phyloP scores from a whole-genome alignment of 1,140 invertebrate genomes.

The Capitella teleta region DNA sequence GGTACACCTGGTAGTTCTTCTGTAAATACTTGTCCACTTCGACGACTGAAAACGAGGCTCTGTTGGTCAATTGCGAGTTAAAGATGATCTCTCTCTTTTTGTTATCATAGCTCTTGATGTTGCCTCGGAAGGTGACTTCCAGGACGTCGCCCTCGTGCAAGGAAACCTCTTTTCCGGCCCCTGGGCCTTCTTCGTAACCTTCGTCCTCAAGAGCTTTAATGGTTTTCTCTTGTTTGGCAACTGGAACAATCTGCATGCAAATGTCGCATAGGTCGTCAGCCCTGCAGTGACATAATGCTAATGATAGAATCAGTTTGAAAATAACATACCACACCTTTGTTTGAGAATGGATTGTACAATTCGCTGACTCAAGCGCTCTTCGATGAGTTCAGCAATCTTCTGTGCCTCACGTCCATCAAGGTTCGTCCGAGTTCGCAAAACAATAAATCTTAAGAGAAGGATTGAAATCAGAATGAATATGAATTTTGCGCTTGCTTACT shows the following conservation, averaged over 20 bases:
- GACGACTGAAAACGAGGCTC: constrained; percentile 16
- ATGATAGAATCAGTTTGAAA: neutral
- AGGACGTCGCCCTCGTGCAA: constrained; percentile 29
- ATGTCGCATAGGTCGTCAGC: constrained; percentile 23
- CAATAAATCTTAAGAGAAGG: constrained; percentile 20
- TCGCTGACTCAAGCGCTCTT: constrained; percentile 18
- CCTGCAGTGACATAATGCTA: constrained; percentile 12
- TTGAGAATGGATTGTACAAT: constrained; percentile 24
- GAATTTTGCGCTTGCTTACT: neutral
- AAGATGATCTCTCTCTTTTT: constrained; percentile 16
- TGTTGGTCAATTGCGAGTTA: constrained; percentile 24
- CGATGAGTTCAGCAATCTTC: constrained; percentile 18
- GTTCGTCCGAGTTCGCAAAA: constrained; percentile 24
- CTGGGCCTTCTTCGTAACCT: constrained; percentile 27
- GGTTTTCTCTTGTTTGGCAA: constrained; percentile 14
- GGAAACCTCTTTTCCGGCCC: constrained; percentile 12
- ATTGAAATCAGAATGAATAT: neutral
- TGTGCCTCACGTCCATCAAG: constrained; percentile 15
- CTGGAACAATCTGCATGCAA: constrained; percentile 17
- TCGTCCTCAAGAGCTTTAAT: constrained; percentile 18
- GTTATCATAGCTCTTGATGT: constrained; percentile 17
- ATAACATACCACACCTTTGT: constrained; percentile 20
- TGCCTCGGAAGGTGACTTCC: constrained; percentile 28
- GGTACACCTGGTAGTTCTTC: constrained; percentile 26
- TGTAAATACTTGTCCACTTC: constrained; percentile 32